Conservation (phyloP, 92 coral and sea anemone genomes). For the Bergia sp. region DNA sequence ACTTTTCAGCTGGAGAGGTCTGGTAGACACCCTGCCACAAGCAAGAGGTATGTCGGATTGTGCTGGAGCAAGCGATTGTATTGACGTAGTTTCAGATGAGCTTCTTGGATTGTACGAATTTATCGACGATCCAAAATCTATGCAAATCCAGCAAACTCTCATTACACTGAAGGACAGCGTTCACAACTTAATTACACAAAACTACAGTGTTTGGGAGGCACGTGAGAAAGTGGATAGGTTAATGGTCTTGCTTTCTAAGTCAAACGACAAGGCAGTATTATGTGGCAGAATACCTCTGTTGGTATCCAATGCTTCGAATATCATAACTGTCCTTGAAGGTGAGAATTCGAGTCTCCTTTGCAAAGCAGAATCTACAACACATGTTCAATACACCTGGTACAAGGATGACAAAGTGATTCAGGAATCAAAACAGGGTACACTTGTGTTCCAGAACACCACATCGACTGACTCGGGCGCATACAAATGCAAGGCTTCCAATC, state of each 20-base stretch:
- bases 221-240: constrained; percentile 17
- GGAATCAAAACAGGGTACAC: constrained; percentile 48
- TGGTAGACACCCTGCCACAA: constrained; percentile 55
- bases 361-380: constrained; percentile 50
- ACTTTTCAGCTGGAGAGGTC: constrained; percentile 63
- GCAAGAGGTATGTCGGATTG: constrained; percentile 58
- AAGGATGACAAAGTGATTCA: constrained; percentile 45
- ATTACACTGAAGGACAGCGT: constrained; percentile 28
- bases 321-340: constrained; percentile 41
- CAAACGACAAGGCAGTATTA: constrained; percentile 54
- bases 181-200: constrained; percentile 35
- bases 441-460: constrained; percentile 37
- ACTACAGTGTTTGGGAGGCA: constrained; percentile 43
- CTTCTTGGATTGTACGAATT: constrained; percentile 55
- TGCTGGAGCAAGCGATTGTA: constrained; percentile 65
- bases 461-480: constrained; percentile 57
- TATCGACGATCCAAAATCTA: constrained; percentile 58
- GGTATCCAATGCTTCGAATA: constrained; percentile 28
- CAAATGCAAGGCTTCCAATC: constrained; percentile 61
- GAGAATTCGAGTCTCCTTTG: constrained; percentile 42
- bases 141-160: constrained; percentile 45
- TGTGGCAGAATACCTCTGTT: constrained; percentile 64
- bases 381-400: constrained; percentile 59
- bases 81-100: constrained; percentile 53
- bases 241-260: constrained; percentile 37